Evolutionary conservation across 1,140 invertebrate species (phyloP), one percentile per base, ranked within the genome.

Genomic region (Ips typographus): DNA sequence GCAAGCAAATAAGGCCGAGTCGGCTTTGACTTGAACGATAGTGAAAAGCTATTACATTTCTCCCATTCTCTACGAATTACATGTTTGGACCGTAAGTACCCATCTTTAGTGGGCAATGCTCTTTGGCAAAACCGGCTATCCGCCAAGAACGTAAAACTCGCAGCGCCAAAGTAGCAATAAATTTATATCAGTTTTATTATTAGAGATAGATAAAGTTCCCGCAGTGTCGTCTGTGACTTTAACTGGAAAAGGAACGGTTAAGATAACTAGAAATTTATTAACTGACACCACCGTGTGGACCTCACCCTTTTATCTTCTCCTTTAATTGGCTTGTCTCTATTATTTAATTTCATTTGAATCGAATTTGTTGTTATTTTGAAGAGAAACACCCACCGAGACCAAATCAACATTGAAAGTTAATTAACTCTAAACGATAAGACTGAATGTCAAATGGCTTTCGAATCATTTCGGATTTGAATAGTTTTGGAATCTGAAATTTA

Each of bases 121-220:
- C 64, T 58, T 66, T 44, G 40, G 55, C 65, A 39, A 41, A 68
- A 68, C 57, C 65, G 65, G 65, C 57, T 68, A 68, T 66, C 64
- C 37, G 42, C 64, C 47, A 40, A 39, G 36, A 58, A 53, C 57
- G 57, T 68, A 60, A 60, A 68, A 68, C 49, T 69, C 52, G 67
- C 67, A 57, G 59, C 56, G 53, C 43, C 52, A 63, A 69, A 69
- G 67, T 69, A 69, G 60, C 63, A 38, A 71, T 71, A 71, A 71
- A 71, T 71, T 71, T 71, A 71, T 71, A 65, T 71, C 69, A 57
- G 67, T 61, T 71, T 71, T 71, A 71, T 71, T 71, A 71, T 71
- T 52, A 66, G 69, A 71, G 69, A 65, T 71, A 71, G 69, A 71
- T 71, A 71, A 70, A 60, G 63, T 65, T 51, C 56, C 67, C 51